Percentiles rank a stretch among this genome's conserved stretches.
These are phyloP conservation scores for Sinocyclocheilus rhinocerous DNA, from an alignment of 2,113 vertebrate genomes.

Conservation along the genomic window DNA sequence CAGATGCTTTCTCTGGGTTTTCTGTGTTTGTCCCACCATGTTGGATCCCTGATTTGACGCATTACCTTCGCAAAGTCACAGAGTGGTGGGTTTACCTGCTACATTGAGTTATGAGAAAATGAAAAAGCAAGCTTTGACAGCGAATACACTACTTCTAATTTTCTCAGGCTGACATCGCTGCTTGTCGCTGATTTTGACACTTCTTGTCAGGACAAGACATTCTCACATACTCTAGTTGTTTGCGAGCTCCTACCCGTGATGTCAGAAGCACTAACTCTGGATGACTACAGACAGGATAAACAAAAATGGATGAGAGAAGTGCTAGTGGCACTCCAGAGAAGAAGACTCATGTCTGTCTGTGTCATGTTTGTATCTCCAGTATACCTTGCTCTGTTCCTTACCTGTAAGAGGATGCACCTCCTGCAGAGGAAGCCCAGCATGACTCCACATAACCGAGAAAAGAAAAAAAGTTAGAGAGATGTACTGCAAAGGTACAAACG, in stretches of 20 bases:
- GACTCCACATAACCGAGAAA: too few species aligned
- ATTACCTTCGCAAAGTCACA: not conserved
- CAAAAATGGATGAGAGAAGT: conserved; percentile 33
- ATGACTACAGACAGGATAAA: conserved; percentile 28
- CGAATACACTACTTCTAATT: conserved; percentile 13
- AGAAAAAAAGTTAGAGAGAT: too few species aligned
- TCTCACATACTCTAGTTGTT: conserved; percentile 29
- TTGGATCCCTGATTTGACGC: conserved; percentile 21
- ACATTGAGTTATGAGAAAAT: not conserved
- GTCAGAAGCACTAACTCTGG: conserved; percentile 16
- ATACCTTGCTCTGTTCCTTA: conserved; percentile 8
- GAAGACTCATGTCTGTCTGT: conserved; percentile 36
- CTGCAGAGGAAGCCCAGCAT: too few species aligned
- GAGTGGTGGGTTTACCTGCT: not conserved
- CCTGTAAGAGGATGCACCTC: too few species aligned
- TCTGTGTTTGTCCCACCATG: not conserved
- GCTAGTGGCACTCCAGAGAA: conserved; percentile 25
- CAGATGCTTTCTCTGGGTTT: not conserved
- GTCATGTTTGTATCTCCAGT: conserved; percentile 28
- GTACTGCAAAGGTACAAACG: too few species aligned
- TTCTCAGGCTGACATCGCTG: conserved; percentile 1
- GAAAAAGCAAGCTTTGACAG: conserved; percentile 28
- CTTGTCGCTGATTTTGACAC: conserved; percentile 22
- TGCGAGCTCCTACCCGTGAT: not conserved
- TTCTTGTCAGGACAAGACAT: conserved; percentile 43